Base-by-base conservation (phyloP, 2,113 vertebrate species). In the Charina bottae region DNA sequence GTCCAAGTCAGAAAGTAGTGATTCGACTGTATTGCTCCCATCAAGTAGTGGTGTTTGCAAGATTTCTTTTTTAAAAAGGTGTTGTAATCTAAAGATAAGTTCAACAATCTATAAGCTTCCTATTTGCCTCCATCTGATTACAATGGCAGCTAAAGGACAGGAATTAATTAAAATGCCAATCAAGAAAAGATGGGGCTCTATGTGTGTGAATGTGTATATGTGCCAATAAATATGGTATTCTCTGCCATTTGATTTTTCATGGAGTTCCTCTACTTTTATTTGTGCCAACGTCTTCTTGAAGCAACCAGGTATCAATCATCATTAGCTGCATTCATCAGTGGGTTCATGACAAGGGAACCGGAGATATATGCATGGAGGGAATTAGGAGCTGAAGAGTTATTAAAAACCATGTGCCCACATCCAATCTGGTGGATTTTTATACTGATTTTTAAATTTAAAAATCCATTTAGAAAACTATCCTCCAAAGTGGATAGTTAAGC, bases 141-240 rank as follows among this genome's bases (percentile, higher is more conserved):
- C 89, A 84, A 92, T 55, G 94, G 95, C 96, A 94, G 93, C 37
- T 92, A 96, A 96, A 97, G 94, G 95, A 97, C 93, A 62, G 4
- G 92, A 92, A 90, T 95, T 97, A 98, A 97, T 98, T 97, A 97
- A 97, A 96, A 95, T 97, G 95, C 95, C 97, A 97, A 96, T 97
- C 97, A 97, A 96, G 94, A 53, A 60, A 26, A 97, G 96, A 96
- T 85, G 94, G 93, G 93, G 90, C 68, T 91, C 92, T 85, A 93
- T 95, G 19, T 26, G 60, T 19, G 60, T 19, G 60, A 19, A 49
- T 49, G 6, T 49, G 49, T 49, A 4, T 49, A 49, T 49, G 49
- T 49, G 49, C 42, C 42, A 42, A 49, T 2, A 49, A 49, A 49
- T 49, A 55, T 92, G 90, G 89, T 97, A 72, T 11, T 0, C n/a